Conservation (phyloP, 2,797 vertebrate species). For the Lateolabrax maculatus region DNA sequence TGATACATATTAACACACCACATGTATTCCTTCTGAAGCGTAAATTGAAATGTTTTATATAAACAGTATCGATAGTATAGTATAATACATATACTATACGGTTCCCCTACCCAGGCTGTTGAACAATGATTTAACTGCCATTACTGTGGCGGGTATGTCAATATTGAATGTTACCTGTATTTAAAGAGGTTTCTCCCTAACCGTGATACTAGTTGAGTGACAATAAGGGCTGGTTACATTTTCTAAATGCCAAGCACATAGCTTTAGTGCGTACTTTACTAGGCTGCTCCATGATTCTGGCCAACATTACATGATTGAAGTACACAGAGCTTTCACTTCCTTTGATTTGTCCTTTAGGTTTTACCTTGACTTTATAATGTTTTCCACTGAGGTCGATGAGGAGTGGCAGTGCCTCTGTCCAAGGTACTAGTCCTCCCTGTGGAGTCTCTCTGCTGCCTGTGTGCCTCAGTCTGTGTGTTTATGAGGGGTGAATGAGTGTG, state of each 20-base stretch:
- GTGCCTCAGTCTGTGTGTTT: slow-evolving; percentile 1
- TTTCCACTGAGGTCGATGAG: not conserved
- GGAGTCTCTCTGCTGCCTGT: not conserved
- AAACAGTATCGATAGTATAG: too few species aligned
- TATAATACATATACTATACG: not conserved
- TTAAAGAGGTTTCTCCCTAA: too few species aligned
- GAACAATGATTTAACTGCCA: not conserved
- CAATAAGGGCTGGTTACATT: too few species aligned
- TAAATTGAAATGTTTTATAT: not conserved
- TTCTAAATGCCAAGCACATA: too few species aligned
- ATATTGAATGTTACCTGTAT: too few species aligned
- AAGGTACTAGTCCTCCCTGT: not conserved
- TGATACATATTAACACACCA: slow-evolving; percentile 14
- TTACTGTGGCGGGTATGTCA: not conserved
- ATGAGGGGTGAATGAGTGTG: not conserved
- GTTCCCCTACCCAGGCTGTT: too few species aligned
- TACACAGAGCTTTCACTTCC: not conserved
- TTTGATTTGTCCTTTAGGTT: slow-evolving; percentile 1
- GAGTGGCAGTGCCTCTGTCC: not conserved
- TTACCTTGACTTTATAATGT: not conserved
- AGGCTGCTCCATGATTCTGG: not conserved
- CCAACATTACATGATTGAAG: not conserved
- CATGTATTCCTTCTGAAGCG: not conserved
- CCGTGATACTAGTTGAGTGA: too few species aligned
- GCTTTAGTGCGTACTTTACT: not conserved